Evolutionary conservation across 1,140 invertebrate species (phyloP), one percentile per base, ranked within the genome.

Genomic region (Panagrolaimus sp.): DNA sequence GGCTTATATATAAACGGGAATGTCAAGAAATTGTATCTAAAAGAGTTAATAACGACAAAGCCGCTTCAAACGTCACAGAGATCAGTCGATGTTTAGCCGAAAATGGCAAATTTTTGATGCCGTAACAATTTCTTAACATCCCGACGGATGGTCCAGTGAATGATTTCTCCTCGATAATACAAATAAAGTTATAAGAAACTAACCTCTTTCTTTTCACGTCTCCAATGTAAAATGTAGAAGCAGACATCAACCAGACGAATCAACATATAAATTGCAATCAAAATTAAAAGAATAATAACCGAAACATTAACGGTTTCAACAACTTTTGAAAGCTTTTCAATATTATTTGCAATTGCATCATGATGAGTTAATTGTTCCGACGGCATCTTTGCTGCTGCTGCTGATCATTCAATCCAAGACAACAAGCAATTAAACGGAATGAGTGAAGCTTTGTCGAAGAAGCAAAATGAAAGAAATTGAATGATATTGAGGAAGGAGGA

Each of bases 181-280:
- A 38, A 38, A 38, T 38, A 38, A 38, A 38, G n/a, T n/a, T n/a
- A 38, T 4, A 38, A 7, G 7, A 38, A 38, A 38, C 32, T 7
- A 38, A 38, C 32, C 32, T 38, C 32, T 38, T 38, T 2, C 52
- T 58, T 58, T 58, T 58, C 52, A 12, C 28, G 21, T 10, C 17
- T 21, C 52, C 52, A 58, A 58, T n/a, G 52, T 28, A 58, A 14
- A 17, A 58, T 58, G 5, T 58, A 58, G 17, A 58, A 58, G 1
- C 12, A 4, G 5, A 58, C 21, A 58, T 58, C 52, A 17, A 58
- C 17, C 1, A 58, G 52, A 26, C 52, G 52, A 28, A 58, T 21
- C 14, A 10, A n/a, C 8, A 58, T 8, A 58, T 58, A 58, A 5
- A 28, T 28, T 0, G 52, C 52, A 28, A 58, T n/a, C 14, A 58